A percentile compares a stretch with the other conserved stretches of the same genome.
phyloP scores from a whole-genome alignment of 2,113 vertebrate species.

The Tenrec ecaudatus region DNA sequence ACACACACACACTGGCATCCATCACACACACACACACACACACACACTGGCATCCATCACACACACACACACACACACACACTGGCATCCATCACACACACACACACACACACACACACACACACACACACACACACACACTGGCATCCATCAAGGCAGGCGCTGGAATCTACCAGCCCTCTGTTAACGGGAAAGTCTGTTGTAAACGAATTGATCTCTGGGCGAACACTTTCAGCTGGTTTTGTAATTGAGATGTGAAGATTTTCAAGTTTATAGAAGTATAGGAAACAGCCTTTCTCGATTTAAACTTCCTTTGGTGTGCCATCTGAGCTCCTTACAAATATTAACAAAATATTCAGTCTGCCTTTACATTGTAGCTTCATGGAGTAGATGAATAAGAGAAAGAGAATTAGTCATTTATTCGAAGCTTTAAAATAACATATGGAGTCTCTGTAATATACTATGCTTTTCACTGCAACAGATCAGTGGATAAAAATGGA shows the following conservation, averaged over 20 bases:
- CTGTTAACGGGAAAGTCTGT: constrained; percentile 41
- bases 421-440: constrained; percentile 63
- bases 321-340: constrained; percentile 47
- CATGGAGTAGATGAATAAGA: constrained; percentile 56
- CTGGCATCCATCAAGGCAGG: constrained; percentile 60
- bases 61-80: no score
- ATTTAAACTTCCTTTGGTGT: constrained; percentile 49
- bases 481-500: constrained; percentile 10
- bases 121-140: no score
- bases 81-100: no score
- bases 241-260: constrained; percentile 63
- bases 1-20: no score
- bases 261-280: constrained; percentile 56
- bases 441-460: not conserved
- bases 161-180: not conserved
- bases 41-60: no score
- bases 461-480: constrained; percentile 35
- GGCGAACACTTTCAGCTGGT: constrained; percentile 53
- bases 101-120: no score
- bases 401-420: constrained; percentile 44
- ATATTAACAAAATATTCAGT: constrained; percentile 57
- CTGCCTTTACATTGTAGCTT: constrained; percentile 63
- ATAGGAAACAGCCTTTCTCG: constrained; percentile 51
- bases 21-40: no score
- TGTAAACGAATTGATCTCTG: constrained; percentile 67